Evolutionary conservation across 2,797 vertebrate genomes (phyloP).

Genomic region (Platalea minor): DNA sequence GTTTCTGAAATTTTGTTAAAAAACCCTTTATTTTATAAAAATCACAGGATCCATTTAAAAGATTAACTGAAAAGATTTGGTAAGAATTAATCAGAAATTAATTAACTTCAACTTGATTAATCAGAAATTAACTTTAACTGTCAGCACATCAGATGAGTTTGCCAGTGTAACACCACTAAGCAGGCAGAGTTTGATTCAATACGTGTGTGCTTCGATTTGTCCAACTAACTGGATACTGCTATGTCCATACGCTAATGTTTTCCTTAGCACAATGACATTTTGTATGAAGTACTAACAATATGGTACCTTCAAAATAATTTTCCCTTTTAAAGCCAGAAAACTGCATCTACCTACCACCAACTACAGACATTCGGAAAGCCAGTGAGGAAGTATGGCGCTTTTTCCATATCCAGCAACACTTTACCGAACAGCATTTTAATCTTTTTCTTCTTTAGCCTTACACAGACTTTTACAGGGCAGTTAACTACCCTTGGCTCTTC

Average conservation of each 20-base stretch:
- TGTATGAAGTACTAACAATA: not conserved
- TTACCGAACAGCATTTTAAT: not conserved
- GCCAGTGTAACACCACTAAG: not conserved
- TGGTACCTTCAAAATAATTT: not conserved
- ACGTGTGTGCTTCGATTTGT: not conserved
- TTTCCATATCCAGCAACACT: not conserved
- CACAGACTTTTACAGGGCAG: not conserved
- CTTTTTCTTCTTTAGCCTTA: not conserved
- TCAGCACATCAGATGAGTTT: not conserved
- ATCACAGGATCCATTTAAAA: not conserved
- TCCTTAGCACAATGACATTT: not conserved
- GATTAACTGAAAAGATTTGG: not conserved
- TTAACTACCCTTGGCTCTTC: not conserved
- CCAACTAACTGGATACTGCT: not conserved
- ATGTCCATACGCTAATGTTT: not conserved
- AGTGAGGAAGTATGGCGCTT: not conserved
- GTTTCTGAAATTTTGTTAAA: not conserved
- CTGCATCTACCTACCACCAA: not conserved
- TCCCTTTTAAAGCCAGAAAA: not conserved
- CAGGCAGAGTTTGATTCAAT: not conserved
- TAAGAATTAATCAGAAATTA: slow-evolving; percentile 2
- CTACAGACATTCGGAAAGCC: not conserved
- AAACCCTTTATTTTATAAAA: not conserved
- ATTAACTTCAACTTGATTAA: not conserved
- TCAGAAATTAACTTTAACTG: not conserved